A percentile compares a stretch with the other conserved stretches of the same genome.
phyloP scores from a whole-genome alignment of 2,888 invertebrate species.

The Ptychoptera contaminata region DNA sequence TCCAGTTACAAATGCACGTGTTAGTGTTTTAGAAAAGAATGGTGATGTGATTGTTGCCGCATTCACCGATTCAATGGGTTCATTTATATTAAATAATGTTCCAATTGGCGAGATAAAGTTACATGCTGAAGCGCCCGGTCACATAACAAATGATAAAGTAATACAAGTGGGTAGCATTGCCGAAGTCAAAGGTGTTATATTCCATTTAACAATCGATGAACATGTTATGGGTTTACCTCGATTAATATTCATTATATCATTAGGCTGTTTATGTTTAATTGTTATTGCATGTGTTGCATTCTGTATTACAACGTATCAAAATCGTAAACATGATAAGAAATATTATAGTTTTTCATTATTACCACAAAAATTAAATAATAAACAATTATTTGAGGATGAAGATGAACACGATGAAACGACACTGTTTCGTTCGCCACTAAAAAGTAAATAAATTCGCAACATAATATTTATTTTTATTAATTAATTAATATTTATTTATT shows the following conservation, averaged over 20 bases:
- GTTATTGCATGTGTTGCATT: conserved; percentile 20
- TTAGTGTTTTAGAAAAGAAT: conserved; percentile 16
- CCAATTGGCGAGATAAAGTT: conserved; percentile 34
- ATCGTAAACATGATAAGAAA: conserved; percentile 13
- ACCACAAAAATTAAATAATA: conserved; percentile 21
- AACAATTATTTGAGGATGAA: conserved; percentile 25
- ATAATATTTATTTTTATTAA: background rate
- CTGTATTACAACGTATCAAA: conserved; percentile 22
- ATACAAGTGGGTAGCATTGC: conserved; percentile 25
- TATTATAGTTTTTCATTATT: conserved; percentile 29
- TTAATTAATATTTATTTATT: conserved; percentile 1
- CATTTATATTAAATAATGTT: conserved; percentile 18
- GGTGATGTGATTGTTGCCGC: background rate
- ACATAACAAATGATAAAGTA: conserved; percentile 32
- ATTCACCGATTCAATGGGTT: conserved; percentile 23
- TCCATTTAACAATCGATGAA: conserved; percentile 50
- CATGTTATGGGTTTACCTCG: conserved; percentile 59
- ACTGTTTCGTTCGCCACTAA: conserved; percentile 26
- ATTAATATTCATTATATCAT: conserved; percentile 55
- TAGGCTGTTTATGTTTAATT: conserved; percentile 36
- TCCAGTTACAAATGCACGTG: conserved; percentile 36
- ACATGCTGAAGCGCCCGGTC: conserved; percentile 41
- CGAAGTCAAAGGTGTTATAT: conserved; percentile 41
- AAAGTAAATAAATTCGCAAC: conserved; percentile 22
- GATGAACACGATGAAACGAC: conserved; percentile 26